Base-by-base conservation (phyloP, 2,797 vertebrate species). In the Melanogrammus aeglefinus region DNA sequence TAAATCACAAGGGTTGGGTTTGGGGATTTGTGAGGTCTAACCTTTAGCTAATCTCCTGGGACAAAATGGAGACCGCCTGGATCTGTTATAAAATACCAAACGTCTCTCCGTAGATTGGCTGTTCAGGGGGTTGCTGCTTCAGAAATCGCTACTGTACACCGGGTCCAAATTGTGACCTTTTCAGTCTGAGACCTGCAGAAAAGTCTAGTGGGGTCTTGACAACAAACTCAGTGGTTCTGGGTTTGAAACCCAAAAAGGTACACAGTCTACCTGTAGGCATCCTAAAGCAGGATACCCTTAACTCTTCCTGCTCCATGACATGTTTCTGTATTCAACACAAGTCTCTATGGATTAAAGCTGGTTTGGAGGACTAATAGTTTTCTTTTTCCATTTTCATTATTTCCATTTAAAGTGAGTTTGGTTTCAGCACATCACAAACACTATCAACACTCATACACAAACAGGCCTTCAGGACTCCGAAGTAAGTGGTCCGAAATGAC, bases 1-100 rank as follows among this genome's bases (percentile, higher is more conserved):
- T 78, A n/a, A 69, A 69, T 75, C 78, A 78, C 75, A 2, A 66
- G 72, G 75, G 69, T 79, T 76, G 10, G 36, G 77, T 76, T 72
- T 77, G 76, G 72, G 73, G 74, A 75, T 79, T 39, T 33, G 74
- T 47, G 75, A 73, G 76, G 69, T 27, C 80, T 75, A 76, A 75
- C 72, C 57, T 82, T 82, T 47, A 73, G 70, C 69, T 77, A 78
- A 82, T 21, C 79, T 27, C 44, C 29, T 24, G 76, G 73, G 75
- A 72, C 75, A 77, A 41, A 69, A 27, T 41, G 36, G n/a, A 79
- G 66, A 51, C 72, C 72, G 47, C 76, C 31, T 72, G 6, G 47
- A 18, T 18, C 16, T 21, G 16, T n/a, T 12, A 57, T 57, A 57
- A 57, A 57, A 57, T 57, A 18, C 47, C 47, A 57, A 57, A 18